Percentiles rank a stretch among this genome's conserved stretches.
Conservation (phyloP, 2,888 invertebrate genomes). For the Pyrochroa serraticornis region DNA sequence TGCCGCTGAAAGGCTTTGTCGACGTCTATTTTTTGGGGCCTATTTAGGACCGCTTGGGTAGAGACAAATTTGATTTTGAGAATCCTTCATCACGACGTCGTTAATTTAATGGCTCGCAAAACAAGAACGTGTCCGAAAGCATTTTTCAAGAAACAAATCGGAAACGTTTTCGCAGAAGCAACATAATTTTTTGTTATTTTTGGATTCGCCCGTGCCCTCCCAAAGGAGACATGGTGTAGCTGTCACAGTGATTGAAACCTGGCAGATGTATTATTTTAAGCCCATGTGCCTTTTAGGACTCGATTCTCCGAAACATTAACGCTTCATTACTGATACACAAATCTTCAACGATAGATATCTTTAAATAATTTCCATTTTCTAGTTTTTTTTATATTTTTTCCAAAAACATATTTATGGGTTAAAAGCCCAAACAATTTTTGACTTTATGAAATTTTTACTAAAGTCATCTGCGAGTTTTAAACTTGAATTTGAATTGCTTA, state of each 20-base stretch:
- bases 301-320: conserved; percentile 10
- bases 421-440: neutral
- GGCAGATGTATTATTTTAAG: conserved; percentile 58
- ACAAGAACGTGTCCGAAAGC: conserved; percentile 46
- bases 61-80: too few species aligned
- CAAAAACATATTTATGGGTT: too few species aligned
- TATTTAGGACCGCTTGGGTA: too few species aligned
- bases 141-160: conserved; percentile 47
- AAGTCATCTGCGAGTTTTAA: too few species aligned
- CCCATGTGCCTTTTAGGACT: conserved; percentile 50
- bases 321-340: conserved; percentile 27
- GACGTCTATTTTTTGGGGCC: too few species aligned
- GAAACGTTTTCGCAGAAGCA: conserved; percentile 36
- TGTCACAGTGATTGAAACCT: conserved; percentile 56
- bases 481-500: too few species aligned
- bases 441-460: too few species aligned
- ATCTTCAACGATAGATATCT: neutral
- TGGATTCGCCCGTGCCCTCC: conserved; percentile 45
- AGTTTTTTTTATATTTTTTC: neutral
- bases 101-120: conserved; percentile 44
- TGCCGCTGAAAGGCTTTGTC: too few species aligned
- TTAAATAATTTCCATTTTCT: too few species aligned
- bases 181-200: conserved; percentile 53
- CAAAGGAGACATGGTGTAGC: conserved; percentile 29
- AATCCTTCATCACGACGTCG: conserved; percentile 29